Evolutionary conservation across 2,888 invertebrate genomes (phyloP).

Genomic region (Microchrysa polita): DNA sequence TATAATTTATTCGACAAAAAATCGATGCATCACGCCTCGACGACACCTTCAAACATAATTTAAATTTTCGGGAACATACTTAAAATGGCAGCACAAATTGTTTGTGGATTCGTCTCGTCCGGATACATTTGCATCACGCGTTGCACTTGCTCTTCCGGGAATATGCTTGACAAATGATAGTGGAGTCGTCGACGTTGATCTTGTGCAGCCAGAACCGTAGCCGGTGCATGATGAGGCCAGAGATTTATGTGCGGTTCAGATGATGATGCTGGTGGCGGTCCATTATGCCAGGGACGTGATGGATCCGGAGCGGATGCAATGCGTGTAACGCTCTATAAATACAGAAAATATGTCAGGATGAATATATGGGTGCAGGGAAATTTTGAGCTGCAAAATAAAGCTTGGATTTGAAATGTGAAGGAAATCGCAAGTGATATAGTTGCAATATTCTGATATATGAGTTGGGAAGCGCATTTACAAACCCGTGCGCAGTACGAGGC

Average conservation of each 20-base stretch:
- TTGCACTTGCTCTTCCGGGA: constrained; percentile 89
- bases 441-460: too few relatives aligned
- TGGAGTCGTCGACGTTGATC: constrained; percentile 82
- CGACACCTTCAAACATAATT: too few relatives aligned
- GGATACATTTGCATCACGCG: constrained; percentile 89
- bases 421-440: too few relatives aligned
- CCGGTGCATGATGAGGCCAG: constrained; percentile 59
- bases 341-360: too few relatives aligned
- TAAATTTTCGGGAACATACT: constrained; percentile 74
- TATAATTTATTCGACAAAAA: too few relatives aligned
- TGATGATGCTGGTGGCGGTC: constrained; percentile 63
- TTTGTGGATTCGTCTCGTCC: constrained; percentile 88
- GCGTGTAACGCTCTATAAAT: constrained; percentile 70
- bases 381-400: too few relatives aligned
- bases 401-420: too few relatives aligned
- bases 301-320: constrained; percentile 80
- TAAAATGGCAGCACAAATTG: constrained; percentile 87
- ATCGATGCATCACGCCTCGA: too few relatives aligned
- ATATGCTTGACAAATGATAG: constrained; percentile 89
- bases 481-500: too few relatives aligned
- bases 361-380: too few relatives aligned
- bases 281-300: constrained; percentile 67
- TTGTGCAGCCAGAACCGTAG: constrained; percentile 52
- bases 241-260: constrained; percentile 75
- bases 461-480: too few relatives aligned